These are phyloP conservation scores for Scarus forsteni DNA, from an alignment of 2,797 vertebrate genomes.

Conservation along the genomic window DNA sequence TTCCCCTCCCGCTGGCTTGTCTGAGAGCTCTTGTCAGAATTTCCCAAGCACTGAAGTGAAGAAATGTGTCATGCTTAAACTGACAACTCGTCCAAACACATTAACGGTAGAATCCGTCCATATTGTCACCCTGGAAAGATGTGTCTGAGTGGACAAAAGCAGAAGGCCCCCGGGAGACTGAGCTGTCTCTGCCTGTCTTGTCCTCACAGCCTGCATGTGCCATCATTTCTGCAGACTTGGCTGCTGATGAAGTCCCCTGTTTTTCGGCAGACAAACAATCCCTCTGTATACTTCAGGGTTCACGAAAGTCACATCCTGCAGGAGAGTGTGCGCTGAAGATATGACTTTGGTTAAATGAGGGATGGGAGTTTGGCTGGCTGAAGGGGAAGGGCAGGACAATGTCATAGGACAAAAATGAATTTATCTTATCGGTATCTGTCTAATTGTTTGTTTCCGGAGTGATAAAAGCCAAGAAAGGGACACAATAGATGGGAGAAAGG, in stretches of 20 bases:
- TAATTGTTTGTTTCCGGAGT: constrained; percentile 71
- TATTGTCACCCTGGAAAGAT: constrained; percentile 29
- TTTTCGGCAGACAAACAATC: constrained; percentile 55
- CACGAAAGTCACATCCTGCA: constrained; percentile 75
- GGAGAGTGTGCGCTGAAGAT: constrained; percentile 55
- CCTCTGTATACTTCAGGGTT: constrained; percentile 44
- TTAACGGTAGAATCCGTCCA: constrained; percentile 53
- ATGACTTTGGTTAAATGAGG: constrained; percentile 34
- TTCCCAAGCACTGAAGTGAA: constrained; percentile 21
- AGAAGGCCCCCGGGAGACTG: constrained; percentile 31
- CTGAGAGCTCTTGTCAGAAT: constrained; percentile 33
- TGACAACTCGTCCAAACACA: constrained; percentile 61
- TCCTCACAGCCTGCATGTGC: constrained; percentile 5
- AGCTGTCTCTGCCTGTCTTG: constrained; percentile 51
- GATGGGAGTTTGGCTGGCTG: constrained; percentile 7
- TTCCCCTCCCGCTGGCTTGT: constrained; percentile 32
- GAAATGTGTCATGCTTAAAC: constrained; percentile 55
- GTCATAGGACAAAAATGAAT: constrained; percentile 38
- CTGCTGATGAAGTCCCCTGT: constrained; percentile 46
- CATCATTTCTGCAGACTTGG: constrained; percentile 29
- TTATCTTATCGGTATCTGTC: constrained; percentile 57
- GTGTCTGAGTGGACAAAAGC: constrained; percentile 56
- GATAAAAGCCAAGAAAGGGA: constrained; percentile 44
- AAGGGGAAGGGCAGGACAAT: constrained; percentile 77
- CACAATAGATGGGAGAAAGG: constrained; percentile 71